A percentile compares a stretch with the other conserved stretches of the same genome.
Evolutionary conservation across 2,888 invertebrate species (phyloP).

Genomic region (Oligia strigilis): DNA sequence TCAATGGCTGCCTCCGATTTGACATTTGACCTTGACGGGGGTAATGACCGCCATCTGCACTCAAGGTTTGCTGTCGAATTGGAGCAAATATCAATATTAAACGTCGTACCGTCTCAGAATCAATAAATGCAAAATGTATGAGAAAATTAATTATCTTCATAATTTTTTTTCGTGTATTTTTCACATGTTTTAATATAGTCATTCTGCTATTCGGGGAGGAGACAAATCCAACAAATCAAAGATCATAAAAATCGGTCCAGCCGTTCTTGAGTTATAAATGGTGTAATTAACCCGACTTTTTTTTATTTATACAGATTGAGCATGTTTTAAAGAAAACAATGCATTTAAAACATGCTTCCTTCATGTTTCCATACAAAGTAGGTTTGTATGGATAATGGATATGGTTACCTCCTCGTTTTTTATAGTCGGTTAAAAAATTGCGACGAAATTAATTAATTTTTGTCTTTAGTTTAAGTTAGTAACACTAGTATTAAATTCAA

Average conservation of each 20-base stretch:
- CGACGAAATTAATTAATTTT: neutral
- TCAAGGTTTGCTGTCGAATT: conserved; percentile 39
- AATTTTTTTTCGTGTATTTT: too few relatives aligned
- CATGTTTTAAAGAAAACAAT: neutral
- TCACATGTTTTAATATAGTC: too few relatives aligned
- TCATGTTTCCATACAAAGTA: neutral
- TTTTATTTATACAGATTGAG: neutral
- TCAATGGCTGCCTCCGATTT: conserved; percentile 20
- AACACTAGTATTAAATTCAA: too few relatives aligned
- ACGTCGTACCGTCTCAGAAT: too few relatives aligned
- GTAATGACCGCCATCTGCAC: conserved; percentile 35
- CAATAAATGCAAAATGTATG: too few relatives aligned
- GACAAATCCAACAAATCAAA: too few relatives aligned
- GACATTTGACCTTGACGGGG: conserved; percentile 38
- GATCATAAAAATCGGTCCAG: too few relatives aligned
- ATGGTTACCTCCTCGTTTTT: neutral
- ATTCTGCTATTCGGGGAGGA: too few relatives aligned
- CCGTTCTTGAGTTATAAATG: too few relatives aligned
- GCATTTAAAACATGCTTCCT: neutral
- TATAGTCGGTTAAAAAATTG: neutral
- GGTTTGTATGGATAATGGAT: neutral
- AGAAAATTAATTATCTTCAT: too few relatives aligned
- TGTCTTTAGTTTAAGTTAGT: too few relatives aligned
- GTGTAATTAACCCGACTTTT: too few relatives aligned
- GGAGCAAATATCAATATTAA: conserved; percentile 6